These are phyloP conservation scores for Brachyptera risi DNA, from an alignment of 2,888 invertebrate genomes.

Conservation along the genomic window DNA sequence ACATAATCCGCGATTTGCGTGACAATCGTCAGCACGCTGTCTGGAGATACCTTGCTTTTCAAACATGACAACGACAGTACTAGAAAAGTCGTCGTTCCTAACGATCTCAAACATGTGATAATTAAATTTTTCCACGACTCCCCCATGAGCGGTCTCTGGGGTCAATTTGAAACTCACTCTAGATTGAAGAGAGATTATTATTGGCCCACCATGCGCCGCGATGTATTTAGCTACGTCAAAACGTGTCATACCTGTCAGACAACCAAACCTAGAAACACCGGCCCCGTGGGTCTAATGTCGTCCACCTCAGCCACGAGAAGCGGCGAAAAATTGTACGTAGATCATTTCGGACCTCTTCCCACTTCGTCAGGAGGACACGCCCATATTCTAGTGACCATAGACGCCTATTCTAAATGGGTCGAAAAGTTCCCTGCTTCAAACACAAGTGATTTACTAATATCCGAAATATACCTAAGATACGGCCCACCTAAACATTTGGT, in stretches of 20 bases:
- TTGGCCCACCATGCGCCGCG: neutral
- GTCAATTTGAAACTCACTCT: neutral
- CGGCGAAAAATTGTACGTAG: neutral
- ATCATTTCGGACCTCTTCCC: constrained; percentile 1
- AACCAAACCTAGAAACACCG: neutral
- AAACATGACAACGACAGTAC: neutral
- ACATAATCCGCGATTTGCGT: neutral
- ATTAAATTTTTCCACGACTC: neutral
- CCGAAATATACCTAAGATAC: neutral
- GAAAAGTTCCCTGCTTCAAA: neutral
- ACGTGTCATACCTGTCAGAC: neutral
- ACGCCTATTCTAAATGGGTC: neutral
- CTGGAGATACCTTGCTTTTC: neutral
- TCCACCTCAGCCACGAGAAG: neutral
- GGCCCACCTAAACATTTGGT: neutral
- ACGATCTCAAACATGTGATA: neutral
- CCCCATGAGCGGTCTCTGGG: neutral
- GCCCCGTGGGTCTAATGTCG: neutral
- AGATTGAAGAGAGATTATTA: neutral
- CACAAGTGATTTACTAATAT: neutral
- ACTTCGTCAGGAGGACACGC: too few relatives aligned
- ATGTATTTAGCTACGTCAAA: neutral
- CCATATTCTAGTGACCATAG: neutral
- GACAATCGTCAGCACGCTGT: neutral
- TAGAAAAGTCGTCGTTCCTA: neutral